Conservation (phyloP, 1,140 invertebrate genomes). For the Drosophila orena region DNA sequence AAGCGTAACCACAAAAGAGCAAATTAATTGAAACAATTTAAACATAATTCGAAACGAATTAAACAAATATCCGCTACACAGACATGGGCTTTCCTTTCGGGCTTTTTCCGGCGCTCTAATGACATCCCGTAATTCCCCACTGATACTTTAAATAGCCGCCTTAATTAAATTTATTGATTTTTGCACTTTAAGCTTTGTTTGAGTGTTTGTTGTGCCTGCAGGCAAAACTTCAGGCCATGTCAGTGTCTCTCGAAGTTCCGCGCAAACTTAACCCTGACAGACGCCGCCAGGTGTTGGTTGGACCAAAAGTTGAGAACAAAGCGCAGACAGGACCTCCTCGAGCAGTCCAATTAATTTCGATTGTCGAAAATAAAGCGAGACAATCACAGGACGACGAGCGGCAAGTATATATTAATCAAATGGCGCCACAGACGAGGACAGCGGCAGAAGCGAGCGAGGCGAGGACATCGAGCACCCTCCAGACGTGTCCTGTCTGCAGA, state of each 20-base stretch:
- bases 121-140: constrained; percentile 25
- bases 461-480: constrained; percentile 26
- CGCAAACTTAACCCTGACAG: constrained; percentile 31
- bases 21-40: constrained; percentile 33
- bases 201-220: constrained; percentile 12
- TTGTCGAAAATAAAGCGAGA: constrained; percentile 62
- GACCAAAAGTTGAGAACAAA: constrained; percentile 34
- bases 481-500: constrained; percentile 34
- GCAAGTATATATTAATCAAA: constrained; percentile 66
- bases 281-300: constrained; percentile 42
- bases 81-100: background rate
- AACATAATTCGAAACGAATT: constrained; percentile 28
- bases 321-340: constrained; percentile 41
- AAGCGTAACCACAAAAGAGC: constrained; percentile 3
- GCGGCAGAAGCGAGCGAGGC: background rate
- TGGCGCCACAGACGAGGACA: constrained; percentile 41
- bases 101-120: constrained; percentile 4
- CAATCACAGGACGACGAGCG: constrained; percentile 33
- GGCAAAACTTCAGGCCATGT: constrained; percentile 8
- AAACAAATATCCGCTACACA: constrained; percentile 22
- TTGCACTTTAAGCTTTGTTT: constrained; percentile 44
- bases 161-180: constrained; percentile 62
- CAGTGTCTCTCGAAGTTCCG: constrained; percentile 10
- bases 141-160: constrained; percentile 44
- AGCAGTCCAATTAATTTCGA: constrained; percentile 65